A percentile compares a stretch with the other conserved stretches of the same genome.
phyloP scores from a whole-genome alignment of 1,140 invertebrate genomes.

The Drosophila lacertosa region DNA sequence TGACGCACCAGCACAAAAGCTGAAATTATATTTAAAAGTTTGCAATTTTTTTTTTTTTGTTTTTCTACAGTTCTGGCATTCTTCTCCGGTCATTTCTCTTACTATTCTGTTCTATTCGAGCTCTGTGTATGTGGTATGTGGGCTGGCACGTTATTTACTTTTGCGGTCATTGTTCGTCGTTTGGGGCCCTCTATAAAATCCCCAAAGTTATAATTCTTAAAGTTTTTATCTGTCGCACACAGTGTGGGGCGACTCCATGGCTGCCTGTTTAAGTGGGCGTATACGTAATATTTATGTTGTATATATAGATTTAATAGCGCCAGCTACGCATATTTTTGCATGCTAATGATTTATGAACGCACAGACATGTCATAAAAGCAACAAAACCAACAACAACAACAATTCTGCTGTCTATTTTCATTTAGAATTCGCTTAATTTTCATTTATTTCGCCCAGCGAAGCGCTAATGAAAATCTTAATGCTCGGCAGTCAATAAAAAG shows the following conservation, averaged over 20 bases:
- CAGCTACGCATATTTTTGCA: constrained; percentile 47
- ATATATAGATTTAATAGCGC: constrained; percentile 24
- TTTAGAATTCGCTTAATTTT: constrained; percentile 71
- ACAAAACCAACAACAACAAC: constrained; percentile 21
- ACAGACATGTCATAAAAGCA: constrained; percentile 42
- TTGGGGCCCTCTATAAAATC: constrained; percentile 59
- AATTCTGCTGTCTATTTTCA: constrained; percentile 69
- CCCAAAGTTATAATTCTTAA: constrained; percentile 82
- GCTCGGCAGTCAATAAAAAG: constrained; percentile 41
- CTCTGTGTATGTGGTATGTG: constrained; percentile 21
- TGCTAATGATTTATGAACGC: constrained; percentile 76
- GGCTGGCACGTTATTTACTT: constrained; percentile 73
- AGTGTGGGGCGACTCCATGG: neutral
- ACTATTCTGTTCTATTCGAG: constrained; percentile 14
- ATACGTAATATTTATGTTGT: constrained; percentile 62
- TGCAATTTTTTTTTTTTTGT: constrained; percentile 17
- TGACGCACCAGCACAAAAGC: constrained; percentile 79
- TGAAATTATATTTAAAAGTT: constrained; percentile 78
- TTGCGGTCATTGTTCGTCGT: constrained; percentile 72
- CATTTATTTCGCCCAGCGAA: constrained; percentile 49
- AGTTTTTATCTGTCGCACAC: constrained; percentile 69
- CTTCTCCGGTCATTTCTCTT: constrained; percentile 26
- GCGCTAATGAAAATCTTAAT: constrained; percentile 70
- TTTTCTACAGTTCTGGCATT: constrained; percentile 8
- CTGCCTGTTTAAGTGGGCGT: constrained; percentile 71